These are phyloP conservation scores for Psylliodes chrysocephalus DNA, from an alignment of 2,888 invertebrate species.

Conservation along the genomic window DNA sequence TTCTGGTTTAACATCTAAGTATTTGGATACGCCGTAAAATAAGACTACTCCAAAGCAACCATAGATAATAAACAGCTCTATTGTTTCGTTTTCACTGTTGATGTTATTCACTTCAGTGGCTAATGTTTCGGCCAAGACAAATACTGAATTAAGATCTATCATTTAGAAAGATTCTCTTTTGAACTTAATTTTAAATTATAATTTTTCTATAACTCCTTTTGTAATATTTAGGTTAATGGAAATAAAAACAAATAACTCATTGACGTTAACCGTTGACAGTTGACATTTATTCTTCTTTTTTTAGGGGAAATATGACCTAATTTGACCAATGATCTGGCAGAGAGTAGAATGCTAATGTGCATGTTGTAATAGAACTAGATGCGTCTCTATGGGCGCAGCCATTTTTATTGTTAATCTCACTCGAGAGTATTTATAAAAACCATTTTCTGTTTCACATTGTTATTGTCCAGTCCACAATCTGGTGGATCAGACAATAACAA, in stretches of 20 bases:
- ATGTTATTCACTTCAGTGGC: slow-evolving; percentile 43
- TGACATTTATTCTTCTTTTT: too few species aligned
- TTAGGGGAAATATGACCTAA: too few species aligned
- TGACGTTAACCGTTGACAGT: neutral
- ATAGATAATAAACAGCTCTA: slow-evolving; percentile 44
- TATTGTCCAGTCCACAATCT: too few species aligned
- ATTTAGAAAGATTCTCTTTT: slow-evolving; percentile 35
- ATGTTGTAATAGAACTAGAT: too few species aligned
- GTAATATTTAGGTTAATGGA: neutral
- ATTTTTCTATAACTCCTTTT: neutral
- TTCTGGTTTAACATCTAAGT: slow-evolving; percentile 43
- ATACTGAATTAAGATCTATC: slow-evolving; percentile 43
- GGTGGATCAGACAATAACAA: too few species aligned
- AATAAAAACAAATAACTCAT: neutral
- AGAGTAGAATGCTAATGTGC: too few species aligned
- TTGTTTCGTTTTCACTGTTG: slow-evolving; percentile 41
- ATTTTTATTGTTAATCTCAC: too few species aligned
- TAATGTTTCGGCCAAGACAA: slow-evolving; percentile 41
- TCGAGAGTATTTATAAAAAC: too few species aligned
- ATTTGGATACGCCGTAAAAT: slow-evolving; percentile 44
- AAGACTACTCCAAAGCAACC: slow-evolving; percentile 43
- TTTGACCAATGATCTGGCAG: too few species aligned
- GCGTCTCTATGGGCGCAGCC: too few species aligned
- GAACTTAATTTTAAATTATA: neutral
- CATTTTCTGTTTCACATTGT: too few species aligned